Evolutionary conservation across 2,113 vertebrate species (phyloP).

Genomic region (Calypte anna): DNA sequence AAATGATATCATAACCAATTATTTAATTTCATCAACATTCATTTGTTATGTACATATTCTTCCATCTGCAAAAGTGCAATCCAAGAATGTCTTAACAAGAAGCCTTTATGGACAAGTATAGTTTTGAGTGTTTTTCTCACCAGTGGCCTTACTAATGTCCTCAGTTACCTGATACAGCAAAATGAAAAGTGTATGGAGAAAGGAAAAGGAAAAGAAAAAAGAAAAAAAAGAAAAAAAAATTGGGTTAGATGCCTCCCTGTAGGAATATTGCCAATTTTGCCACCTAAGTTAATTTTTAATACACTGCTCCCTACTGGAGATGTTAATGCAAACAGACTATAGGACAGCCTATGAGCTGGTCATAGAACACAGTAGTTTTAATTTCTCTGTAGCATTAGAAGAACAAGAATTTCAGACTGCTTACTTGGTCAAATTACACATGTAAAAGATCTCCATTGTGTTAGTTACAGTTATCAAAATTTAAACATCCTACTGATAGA

Average conservation of each 20-base stretch:
- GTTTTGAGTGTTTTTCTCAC: slow-evolving; percentile 56
- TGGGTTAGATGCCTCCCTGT: slow-evolving; percentile 34
- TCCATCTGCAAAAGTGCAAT: slow-evolving; percentile 80
- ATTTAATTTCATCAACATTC: slow-evolving; percentile 78
- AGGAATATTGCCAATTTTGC: slow-evolving; percentile 28
- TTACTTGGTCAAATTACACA: not conserved
- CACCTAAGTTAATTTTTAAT: not conserved
- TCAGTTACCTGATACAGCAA: slow-evolving; percentile 55
- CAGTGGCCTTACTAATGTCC: slow-evolving; percentile 52
- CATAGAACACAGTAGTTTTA: not conserved
- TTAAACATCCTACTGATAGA: not conserved
- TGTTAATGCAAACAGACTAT: slow-evolving; percentile 6
- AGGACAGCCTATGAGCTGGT: not conserved
- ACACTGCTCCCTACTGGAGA: not conserved
- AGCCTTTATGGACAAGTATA: slow-evolving; percentile 62
- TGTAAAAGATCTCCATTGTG: not conserved
- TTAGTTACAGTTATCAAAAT: slow-evolving; percentile 13
- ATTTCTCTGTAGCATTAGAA: not conserved
- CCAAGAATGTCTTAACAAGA: slow-evolving; percentile 72
- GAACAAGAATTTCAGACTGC: slow-evolving; percentile 20
- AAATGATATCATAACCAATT: slow-evolving; percentile 76
- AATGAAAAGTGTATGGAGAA: not conserved
- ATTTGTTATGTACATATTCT: slow-evolving; percentile 81
- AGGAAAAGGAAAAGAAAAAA: not conserved
- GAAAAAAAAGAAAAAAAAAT: not conserved